These are phyloP conservation scores for Diglossa cyanea DNA, from an alignment of 2,797 vertebrate species.

Conservation along the genomic window DNA sequence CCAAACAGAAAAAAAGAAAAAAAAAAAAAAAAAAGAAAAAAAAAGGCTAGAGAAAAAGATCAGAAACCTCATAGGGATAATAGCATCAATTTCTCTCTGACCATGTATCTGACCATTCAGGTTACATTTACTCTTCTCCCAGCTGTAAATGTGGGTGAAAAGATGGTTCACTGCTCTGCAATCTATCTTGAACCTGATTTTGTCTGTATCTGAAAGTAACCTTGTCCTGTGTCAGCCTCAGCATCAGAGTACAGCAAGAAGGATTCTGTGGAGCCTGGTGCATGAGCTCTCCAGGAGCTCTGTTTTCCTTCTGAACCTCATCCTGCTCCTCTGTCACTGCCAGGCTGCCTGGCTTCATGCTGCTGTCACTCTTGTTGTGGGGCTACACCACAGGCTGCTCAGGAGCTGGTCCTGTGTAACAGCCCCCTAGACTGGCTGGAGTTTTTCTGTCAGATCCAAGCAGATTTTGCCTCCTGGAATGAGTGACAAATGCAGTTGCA, in stretches of 20 bases:
- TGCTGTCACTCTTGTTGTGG: background rate
- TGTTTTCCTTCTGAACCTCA: background rate
- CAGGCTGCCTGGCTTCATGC: background rate
- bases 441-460: background rate
- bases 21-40: background rate
- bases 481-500: background rate
- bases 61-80: background rate
- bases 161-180: background rate
- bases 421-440: background rate
- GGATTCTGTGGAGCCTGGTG: background rate
- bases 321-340: background rate
- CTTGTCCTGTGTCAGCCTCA: background rate
- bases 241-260: background rate
- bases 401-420: background rate
- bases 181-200: background rate
- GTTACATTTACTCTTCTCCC: background rate
- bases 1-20: background rate
- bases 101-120: background rate
- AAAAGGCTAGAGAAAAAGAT: background rate
- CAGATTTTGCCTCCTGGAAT: background rate
- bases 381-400: rapidly evolving
- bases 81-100: background rate
- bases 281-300: background rate
- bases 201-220: background rate
- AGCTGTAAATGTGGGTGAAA: background rate